Conservation (phyloP, 2,797 vertebrate species). For the Cynodonichthys magdalenae region DNA sequence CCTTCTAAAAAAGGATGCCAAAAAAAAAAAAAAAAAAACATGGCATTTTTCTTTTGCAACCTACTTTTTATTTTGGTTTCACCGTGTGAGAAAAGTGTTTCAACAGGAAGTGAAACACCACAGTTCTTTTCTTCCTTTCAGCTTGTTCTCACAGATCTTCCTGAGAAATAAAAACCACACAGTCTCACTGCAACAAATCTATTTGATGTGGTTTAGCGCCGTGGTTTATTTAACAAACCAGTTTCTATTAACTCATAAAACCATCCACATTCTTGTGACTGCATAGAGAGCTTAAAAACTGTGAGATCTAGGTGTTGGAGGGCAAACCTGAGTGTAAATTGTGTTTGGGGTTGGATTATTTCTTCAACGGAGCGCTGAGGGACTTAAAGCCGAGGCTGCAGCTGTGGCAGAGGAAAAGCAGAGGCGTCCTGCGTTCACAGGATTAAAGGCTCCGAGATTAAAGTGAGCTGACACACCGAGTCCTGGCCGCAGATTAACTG, state of each 20-base stretch:
- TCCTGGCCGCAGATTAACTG: constrained; percentile 46
- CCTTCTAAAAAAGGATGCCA: no score
- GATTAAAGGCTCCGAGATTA: constrained; percentile 45
- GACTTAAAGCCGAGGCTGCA: constrained; percentile 25
- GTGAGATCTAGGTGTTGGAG: neutral
- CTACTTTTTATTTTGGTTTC: neutral
- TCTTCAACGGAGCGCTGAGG: constrained; percentile 18
- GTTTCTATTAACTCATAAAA: constrained; percentile 6
- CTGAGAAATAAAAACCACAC: neutral
- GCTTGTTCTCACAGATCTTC: constrained; percentile 14
- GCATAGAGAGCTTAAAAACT: neutral
- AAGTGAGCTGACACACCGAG: constrained; percentile 42
- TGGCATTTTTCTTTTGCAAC: no score
- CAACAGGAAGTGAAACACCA: neutral
- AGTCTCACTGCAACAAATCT: neutral
- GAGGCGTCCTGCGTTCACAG: constrained; percentile 12
- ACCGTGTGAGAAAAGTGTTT: neutral
- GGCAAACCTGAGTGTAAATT: constrained; percentile 25
- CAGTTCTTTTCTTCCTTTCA: constrained; percentile 26
- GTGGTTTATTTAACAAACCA: neutral
- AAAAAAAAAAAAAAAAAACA: no score
- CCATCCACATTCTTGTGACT: neutral
- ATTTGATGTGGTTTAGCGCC: neutral
- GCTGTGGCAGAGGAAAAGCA: constrained; percentile 31
- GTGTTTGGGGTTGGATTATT: constrained; percentile 40